These are phyloP conservation scores for Lacanobia oleracea DNA, from an alignment of 2,888 invertebrate genomes.

Conservation along the genomic window DNA sequence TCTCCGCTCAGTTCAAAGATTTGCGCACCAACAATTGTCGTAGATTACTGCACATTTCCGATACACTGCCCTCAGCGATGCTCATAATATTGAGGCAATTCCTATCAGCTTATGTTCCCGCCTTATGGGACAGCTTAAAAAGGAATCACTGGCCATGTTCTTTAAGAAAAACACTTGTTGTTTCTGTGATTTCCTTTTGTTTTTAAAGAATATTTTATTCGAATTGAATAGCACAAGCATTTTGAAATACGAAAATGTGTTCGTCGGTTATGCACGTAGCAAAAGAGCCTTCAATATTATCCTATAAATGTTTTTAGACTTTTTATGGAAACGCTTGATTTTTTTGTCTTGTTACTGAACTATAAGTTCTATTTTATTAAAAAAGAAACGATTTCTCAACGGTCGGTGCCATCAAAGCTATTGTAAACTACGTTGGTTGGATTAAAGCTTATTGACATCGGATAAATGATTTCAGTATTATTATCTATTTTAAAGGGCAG, in stretches of 20 bases:
- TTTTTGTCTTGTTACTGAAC: no score
- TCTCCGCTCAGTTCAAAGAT: conserved; percentile 22
- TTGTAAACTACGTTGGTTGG: no score
- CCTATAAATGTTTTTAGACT: neutral
- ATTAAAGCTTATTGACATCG: no score
- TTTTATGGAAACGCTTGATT: no score
- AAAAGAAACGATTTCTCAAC: no score
- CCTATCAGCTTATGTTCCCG: conserved; percentile 27
- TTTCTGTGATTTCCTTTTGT: neutral
- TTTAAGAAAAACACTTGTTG: neutral
- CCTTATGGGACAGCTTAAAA: conserved; percentile 11
- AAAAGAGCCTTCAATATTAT: neutral
- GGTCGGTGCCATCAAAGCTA: no score
- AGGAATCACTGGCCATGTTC: conserved; percentile 6
- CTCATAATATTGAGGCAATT: conserved; percentile 35
- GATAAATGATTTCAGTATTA: no score
- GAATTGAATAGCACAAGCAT: neutral
- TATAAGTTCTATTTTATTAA: no score
- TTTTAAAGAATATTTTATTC: neutral
- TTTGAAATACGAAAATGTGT: neutral
- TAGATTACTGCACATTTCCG: conserved; percentile 50
- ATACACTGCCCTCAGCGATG: conserved; percentile 40
- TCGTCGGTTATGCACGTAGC: neutral
- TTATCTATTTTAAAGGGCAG: no score
- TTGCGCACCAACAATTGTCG: conserved; percentile 42